These are phyloP conservation scores for Cathartes aura DNA, from an alignment of 2,113 vertebrate species.

Conservation along the genomic window DNA sequence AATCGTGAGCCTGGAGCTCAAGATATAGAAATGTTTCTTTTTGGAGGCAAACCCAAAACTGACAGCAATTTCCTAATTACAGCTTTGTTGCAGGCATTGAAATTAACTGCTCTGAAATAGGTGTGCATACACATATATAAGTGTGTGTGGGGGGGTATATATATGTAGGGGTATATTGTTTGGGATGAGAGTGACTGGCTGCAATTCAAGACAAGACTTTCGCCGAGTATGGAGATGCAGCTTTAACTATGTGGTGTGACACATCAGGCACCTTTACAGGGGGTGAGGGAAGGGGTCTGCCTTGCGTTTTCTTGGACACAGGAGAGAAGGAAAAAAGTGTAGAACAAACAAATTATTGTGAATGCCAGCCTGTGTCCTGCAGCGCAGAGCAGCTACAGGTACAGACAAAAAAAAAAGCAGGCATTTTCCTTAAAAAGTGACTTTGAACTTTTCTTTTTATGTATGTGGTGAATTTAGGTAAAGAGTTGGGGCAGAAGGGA, in stretches of 20 bases:
- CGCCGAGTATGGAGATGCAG: not conserved
- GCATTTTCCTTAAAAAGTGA: not conserved
- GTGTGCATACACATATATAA: not conserved
- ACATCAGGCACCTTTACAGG: not conserved
- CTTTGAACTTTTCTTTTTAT: conserved; percentile 25
- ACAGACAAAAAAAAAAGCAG: not conserved
- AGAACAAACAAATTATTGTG: not conserved
- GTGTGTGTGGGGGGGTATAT: not conserved
- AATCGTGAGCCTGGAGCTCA: not conserved
- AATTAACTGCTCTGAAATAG: not conserved
- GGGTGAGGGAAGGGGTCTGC: not conserved
- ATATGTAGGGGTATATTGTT: not conserved
- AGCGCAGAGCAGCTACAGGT: not conserved
- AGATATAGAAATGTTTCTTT: not conserved
- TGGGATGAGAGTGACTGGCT: not conserved
- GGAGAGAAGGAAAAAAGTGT: not conserved
- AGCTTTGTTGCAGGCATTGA: not conserved
- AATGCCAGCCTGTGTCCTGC: not conserved
- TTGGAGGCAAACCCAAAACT: not conserved
- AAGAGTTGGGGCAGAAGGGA: not conserved
- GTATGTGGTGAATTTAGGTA: not conserved
- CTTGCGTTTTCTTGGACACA: not conserved
- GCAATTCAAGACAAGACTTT: not conserved
- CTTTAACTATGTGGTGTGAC: not conserved
- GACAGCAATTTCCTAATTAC: not conserved